These are phyloP conservation scores for Pseudochromis fuscus DNA, from an alignment of 2,797 vertebrate species.

Conservation along the genomic window DNA sequence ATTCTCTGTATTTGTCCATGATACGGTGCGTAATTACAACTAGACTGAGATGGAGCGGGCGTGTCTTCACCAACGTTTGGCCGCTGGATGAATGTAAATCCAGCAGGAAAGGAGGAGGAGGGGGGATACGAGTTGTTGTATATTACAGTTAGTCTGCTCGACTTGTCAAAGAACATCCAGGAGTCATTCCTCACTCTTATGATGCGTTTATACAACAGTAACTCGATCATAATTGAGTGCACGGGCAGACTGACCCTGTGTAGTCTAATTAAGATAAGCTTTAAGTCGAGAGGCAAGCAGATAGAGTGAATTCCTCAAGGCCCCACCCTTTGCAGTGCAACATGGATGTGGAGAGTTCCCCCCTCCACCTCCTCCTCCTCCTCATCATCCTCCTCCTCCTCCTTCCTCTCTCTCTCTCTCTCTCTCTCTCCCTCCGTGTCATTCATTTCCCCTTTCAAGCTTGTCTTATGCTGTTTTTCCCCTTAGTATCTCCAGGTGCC, in stretches of 20 bases:
- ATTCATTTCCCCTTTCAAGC: constrained; percentile 73
- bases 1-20: not conserved
- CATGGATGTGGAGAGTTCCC: constrained; percentile 80
- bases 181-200: constrained; percentile 28
- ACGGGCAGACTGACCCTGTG: constrained; percentile 47
- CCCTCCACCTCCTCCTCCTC: constrained; percentile 46
- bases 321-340: constrained; percentile 87
- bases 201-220: constrained; percentile 29
- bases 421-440: constrained; percentile 56
- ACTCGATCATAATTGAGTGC: constrained; percentile 59
- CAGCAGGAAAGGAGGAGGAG: constrained; percentile 14
- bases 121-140: constrained; percentile 35
- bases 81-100: constrained; percentile 39
- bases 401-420: not conserved
- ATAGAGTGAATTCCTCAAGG: constrained; percentile 83
- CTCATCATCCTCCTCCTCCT: not conserved
- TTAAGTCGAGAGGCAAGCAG: constrained; percentile 71
- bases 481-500: constrained; percentile 62
- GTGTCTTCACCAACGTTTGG: constrained; percentile 42
- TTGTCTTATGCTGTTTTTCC: constrained; percentile 54
- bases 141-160: constrained; percentile 36
- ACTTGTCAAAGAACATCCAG: constrained; percentile 52
- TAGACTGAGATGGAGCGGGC: constrained; percentile 46
- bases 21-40: not conserved
- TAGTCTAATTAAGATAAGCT: constrained; percentile 70